A percentile compares a stretch with the other conserved stretches of the same genome.
Evolutionary conservation across 2,888 invertebrate species (phyloP).

Genomic region (Andrena marginata): DNA sequence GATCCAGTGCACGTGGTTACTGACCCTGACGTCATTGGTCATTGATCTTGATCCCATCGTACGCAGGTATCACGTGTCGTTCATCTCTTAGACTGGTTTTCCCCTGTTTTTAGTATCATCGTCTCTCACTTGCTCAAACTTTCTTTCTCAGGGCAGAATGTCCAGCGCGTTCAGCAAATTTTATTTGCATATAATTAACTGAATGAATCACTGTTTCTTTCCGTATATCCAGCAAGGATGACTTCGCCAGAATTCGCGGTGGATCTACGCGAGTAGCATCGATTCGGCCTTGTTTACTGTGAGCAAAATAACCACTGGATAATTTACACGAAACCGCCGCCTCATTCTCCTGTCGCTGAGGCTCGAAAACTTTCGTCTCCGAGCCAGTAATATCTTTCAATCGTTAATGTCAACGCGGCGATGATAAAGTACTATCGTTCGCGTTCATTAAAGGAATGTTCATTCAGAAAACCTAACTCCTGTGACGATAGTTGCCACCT

Average conservation of each 20-base stretch:
- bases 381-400: not conserved
- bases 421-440: not conserved
- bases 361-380: not conserved
- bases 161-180: not conserved
- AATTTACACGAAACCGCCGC: not conserved
- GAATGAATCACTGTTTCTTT: not conserved
- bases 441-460: not conserved
- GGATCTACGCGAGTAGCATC: too few relatives aligned
- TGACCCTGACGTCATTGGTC: constrained; percentile 87
- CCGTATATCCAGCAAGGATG: too few relatives aligned
- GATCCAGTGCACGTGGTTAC: constrained; percentile 82
- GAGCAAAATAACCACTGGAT: not conserved
- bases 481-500: not conserved
- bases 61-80: constrained; percentile 31
- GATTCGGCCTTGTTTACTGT: not conserved
- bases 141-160: not conserved
- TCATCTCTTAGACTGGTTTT: not conserved
- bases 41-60: constrained; percentile 63
- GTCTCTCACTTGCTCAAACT: not conserved
- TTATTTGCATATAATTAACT: not conserved
- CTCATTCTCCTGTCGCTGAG: not conserved
- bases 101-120: not conserved
- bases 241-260: too few relatives aligned
- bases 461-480: not conserved
- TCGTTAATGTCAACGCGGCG: not conserved